Base-by-base conservation (phyloP, 2,113 vertebrate species). In the Vimba vimba region DNA sequence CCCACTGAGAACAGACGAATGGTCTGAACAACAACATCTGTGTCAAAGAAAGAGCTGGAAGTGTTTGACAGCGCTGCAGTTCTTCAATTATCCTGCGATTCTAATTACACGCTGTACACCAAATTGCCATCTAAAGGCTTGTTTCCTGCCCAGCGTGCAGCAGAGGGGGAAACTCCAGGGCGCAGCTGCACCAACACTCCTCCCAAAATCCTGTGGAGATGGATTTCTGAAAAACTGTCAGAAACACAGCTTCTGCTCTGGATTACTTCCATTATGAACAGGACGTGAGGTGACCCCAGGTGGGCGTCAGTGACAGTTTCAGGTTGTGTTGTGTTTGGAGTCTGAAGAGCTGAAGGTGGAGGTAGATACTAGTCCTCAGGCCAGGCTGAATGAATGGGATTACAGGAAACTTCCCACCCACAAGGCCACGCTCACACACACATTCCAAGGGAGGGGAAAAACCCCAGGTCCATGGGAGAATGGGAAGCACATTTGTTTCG, bases 351-450 rank as follows among this genome's bases (percentile, higher is more conserved):
- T 36, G 60, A 66, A 27, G 2, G 50, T 68, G 66, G 64, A 59
- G 43, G 39, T 75, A 57, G 87, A 62, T 45, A 27, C n/a, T 6
- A 80, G 85, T 55, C 45, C 57, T 21, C 47, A 78, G 77, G 27
- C 6, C 62, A 68, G 25, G 79, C 39, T n/a, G 55, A 83, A 77
- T 83, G 73, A 86, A 88, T 90, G 90, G 89, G 92, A 93, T 91
- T 87, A 92, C 92, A 93, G 93, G 93, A 95, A 94, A 89, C 87
- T 87, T 90, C 91, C 94, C 91, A 90, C 89, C 88, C 93, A 91
- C 74, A 82, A 86, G 86, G 78, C 73, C 81, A 83, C 4, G 43
- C 71, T 64, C 47, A 75, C 68, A 88, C 85, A 78, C 76, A 66
- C 79, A 90, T 82, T 87, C 89, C 89, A 88, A 10, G 57, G 80